Evolutionary conservation across 2,113 vertebrate genomes (phyloP), one percentile per base, ranked within the genome.

Genomic region (Pseudorectes ferrugineus): DNA sequence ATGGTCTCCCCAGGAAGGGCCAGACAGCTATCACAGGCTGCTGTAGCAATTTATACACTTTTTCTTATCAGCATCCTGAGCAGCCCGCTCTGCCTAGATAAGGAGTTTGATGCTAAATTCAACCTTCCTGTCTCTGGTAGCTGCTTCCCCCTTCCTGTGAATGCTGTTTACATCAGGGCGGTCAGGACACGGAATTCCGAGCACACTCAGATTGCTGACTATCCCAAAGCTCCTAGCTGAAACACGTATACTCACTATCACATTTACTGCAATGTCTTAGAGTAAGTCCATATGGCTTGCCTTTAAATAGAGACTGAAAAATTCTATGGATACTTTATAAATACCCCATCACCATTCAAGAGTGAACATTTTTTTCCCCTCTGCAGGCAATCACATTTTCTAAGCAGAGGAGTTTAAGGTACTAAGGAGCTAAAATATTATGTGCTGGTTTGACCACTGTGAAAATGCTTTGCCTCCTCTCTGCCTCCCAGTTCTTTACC

Each of bases 61-160:
- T 28, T 89, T 26, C 67, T 76, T 62, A 72, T 25, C 66, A 35
- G 91, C 84, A 89, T 96, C 84, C 94, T 87, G 91, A 93, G 78
- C 84, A 88, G 76, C 70, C 54, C 45, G 5, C 66, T 81, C 84
- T 78, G 83, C 94, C 76, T 52, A 78, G 94, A 97, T 93, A 95
- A 96, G 75, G 84, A 93, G 46, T 70, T 79, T 25, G 81, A 76
- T 76, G 88, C 85, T 96, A 97, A 95, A 94, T 95, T 85, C 92
- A 92, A 85, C 85, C 90, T 96, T 97, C 94, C 95, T 96, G 93
- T 93, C 89, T 40, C 80, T 82, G 87, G 52, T 58, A 17, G 87
- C 89, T 57, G 49, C 89, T 80, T 92, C 88, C 63, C 75, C 33
- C 92, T 96, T 96, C 95, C 89, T 89, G 94, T 70, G 84, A 70